A percentile compares a stretch with the other conserved stretches of the same genome.
These are phyloP conservation scores for Acleris literana DNA, from an alignment of 2,888 invertebrate species.

Conservation along the genomic window DNA sequence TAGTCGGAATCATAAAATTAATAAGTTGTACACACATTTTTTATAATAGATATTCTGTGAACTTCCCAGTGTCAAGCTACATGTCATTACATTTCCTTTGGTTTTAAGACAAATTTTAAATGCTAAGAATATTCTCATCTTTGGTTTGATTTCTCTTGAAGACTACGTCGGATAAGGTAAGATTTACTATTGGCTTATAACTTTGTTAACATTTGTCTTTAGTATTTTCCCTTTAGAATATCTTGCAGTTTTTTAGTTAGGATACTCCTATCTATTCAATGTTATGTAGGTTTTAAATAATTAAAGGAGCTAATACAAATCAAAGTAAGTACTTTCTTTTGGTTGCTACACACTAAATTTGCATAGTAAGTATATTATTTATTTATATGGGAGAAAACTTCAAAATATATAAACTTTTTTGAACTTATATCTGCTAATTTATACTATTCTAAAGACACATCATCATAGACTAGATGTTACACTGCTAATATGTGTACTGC, in stretches of 20 bases:
- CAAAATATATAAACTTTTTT: too few relatives aligned
- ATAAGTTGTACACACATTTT: constrained; percentile 3
- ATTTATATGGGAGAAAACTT: too few relatives aligned
- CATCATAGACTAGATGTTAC: too few relatives aligned
- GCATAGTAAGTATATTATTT: too few relatives aligned
- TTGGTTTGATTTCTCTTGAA: constrained; percentile 19
- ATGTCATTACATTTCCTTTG: constrained; percentile 23
- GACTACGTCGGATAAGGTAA: constrained; percentile 24
- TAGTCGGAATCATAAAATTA: constrained; percentile 1
- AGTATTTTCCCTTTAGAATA: neutral
- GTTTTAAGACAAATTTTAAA: constrained; percentile 24
- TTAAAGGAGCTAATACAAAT: too few relatives aligned
- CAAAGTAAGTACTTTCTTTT: too few relatives aligned
- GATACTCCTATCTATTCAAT: neutral
- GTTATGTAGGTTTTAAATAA: too few relatives aligned
- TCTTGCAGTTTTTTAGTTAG: neutral
- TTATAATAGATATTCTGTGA: constrained; percentile 4
- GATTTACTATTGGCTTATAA: constrained; percentile 4
- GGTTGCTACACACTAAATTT: too few relatives aligned
- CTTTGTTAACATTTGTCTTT: neutral
- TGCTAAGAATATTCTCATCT: constrained; percentile 24
- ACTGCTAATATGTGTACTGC: too few relatives aligned
- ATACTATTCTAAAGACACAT: too few relatives aligned
- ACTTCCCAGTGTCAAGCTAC: constrained; percentile 18
- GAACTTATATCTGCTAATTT: too few relatives aligned